Conservation (phyloP, 2,113 vertebrate genomes). For the Bufo bufo region DNA sequence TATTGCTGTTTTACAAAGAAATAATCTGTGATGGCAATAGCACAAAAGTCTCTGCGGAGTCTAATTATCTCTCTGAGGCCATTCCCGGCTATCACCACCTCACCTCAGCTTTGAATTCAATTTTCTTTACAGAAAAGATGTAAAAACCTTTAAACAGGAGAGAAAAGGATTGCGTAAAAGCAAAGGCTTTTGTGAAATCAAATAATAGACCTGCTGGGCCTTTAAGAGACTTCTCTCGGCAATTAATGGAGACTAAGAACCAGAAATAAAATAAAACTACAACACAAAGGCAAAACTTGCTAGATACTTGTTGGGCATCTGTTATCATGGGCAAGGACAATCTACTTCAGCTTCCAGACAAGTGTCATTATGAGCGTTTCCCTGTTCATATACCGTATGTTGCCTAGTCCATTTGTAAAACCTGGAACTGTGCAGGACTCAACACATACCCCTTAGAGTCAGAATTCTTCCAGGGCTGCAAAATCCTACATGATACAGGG, state of each 20-base stretch:
- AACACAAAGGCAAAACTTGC: background rate
- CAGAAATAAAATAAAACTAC: background rate
- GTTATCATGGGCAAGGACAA: slow-evolving; percentile 69
- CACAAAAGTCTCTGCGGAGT: background rate
- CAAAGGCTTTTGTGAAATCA: background rate
- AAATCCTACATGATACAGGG: slow-evolving; percentile 28
- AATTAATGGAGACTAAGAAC: slow-evolving; percentile 18
- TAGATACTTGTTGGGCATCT: slow-evolving; percentile 35
- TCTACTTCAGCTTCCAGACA: slow-evolving; percentile 65
- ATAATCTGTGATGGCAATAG: background rate
- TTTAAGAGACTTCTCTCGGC: slow-evolving; percentile 1
- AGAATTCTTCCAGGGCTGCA: slow-evolving; percentile 7
- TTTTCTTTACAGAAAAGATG: slow-evolving; percentile 10
- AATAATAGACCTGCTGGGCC: slow-evolving; percentile 10
- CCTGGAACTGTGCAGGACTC: background rate
- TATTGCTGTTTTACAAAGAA: background rate
- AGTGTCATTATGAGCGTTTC: background rate
- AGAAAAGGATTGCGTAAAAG: background rate
- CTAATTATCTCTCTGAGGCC: slow-evolving; percentile 11
- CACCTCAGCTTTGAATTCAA: slow-evolving; percentile 11
- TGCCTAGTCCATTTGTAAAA: background rate
- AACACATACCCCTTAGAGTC: background rate
- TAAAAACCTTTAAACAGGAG: background rate
- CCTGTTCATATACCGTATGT: slow-evolving; percentile 10
- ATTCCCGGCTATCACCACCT: background rate